Evolutionary conservation across 2,797 vertebrate species (phyloP), one percentile per base, ranked within the genome.

Genomic region (Enteromius unitaeniatus): DNA sequence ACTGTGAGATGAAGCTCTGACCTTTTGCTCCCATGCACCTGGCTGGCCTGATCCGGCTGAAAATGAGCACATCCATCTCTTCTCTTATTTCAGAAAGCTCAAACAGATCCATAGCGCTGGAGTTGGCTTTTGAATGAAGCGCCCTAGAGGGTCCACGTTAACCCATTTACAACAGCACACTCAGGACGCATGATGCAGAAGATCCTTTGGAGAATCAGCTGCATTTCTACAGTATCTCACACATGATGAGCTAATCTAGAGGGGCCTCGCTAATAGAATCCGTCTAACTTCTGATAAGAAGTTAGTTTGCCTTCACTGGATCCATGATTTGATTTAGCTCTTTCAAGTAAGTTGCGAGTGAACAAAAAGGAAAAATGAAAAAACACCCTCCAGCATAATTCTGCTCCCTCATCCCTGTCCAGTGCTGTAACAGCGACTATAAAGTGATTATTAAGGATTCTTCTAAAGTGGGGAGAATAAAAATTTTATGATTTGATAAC

Each of bases 11-110:
- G 13, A 85, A 31, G 53, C 67, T 11, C 2, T 1, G 73, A 73
- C 28, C 64, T 83, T 65, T 83, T 55, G 79, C 79, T 70, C 45
- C 80, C 78, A 69, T 14, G n/a, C 78, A 87, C 72, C 77, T 85
- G 80, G 76, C 42, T 79, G 78, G 31, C 79, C 68, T 77, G 78
- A 81, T 78, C 80, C 28, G 26, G 37, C 34, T 37, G 15, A 79
- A 76, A 86, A 77, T 79, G 68, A 83, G 60, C 13, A 19, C 83
- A 85, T 85, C 79, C 75, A 84, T 47, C n/a, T 10, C 26, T 45
- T 72, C 47, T 68, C 34, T 70, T 17, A 53, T 72, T 84, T 83
- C 62, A 26, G 6, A 64, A 58, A 37, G 26, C 65, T 70, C 21
- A 42, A 37, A 69, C 26, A 62, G 31, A 82, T 82, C 45, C 49